These are phyloP conservation scores for Ophion obscuratus DNA, from an alignment of 2,888 invertebrate species.

Conservation along the genomic window DNA sequence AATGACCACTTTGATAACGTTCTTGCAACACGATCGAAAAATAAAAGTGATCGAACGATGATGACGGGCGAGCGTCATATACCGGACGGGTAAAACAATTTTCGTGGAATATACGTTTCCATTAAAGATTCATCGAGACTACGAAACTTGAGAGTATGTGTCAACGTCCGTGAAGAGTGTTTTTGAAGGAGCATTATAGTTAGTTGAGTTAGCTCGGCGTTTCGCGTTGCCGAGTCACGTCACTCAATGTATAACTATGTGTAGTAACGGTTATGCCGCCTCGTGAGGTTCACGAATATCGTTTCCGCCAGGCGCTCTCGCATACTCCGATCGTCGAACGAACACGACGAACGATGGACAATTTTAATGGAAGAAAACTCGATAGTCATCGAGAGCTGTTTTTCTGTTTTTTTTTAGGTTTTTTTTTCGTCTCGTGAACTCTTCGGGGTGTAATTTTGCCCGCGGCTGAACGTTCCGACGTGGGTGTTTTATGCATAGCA, in stretches of 20 bases:
- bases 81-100: slow-evolving; percentile 36
- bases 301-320: slow-evolving; percentile 36
- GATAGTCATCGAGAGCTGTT: slow-evolving; percentile 59
- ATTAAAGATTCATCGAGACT: slow-evolving; percentile 42
- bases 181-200: slow-evolving; percentile 53
- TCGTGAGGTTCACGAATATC: slow-evolving; percentile 44
- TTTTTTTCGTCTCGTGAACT: slow-evolving; percentile 39
- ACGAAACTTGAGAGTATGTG: slow-evolving; percentile 44
- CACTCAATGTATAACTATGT: slow-evolving; percentile 34
- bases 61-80: not conserved
- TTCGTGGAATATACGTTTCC: slow-evolving; percentile 45
- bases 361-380: slow-evolving; percentile 64
- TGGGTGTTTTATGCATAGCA: slow-evolving; percentile 44
- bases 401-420: slow-evolving; percentile 16
- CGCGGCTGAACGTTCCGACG: slow-evolving; percentile 34
- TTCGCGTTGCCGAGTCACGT: slow-evolving; percentile 50
- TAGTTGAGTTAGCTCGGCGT: slow-evolving; percentile 57
- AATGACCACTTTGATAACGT: not conserved
- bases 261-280: slow-evolving; percentile 10
- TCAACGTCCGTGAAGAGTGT: slow-evolving; percentile 47
- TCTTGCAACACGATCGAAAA: not conserved
- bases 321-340: slow-evolving; percentile 35
- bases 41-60: slow-evolving; percentile 19
- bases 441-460: slow-evolving; percentile 55
- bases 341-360: slow-evolving; percentile 46